Conservation (phyloP, 2,113 vertebrate genomes). For the Aptenodytes forsteri region DNA sequence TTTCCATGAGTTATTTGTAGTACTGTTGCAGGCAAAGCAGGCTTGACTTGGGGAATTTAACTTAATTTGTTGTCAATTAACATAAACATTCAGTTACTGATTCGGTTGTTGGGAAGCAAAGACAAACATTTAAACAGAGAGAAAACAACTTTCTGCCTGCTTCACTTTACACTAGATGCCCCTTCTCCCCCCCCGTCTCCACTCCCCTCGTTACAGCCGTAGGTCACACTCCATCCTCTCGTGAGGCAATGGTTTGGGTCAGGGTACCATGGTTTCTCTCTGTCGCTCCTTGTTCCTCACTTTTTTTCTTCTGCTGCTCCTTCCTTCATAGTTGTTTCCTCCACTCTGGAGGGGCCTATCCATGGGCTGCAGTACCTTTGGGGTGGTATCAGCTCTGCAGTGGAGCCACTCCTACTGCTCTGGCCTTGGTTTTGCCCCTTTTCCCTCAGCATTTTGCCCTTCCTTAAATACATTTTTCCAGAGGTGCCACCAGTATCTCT, state of each 20-base stretch:
- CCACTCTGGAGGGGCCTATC: neutral
- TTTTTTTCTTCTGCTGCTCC: neutral
- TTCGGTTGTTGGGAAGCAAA: neutral
- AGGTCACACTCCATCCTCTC: neutral
- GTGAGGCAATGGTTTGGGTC: neutral
- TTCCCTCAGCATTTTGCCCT: neutral
- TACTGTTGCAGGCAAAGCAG: neutral
- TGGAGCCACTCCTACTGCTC: neutral
- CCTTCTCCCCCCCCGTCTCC: neutral
- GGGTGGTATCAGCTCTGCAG: neutral
- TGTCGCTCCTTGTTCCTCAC: neutral
- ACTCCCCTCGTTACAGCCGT: rapidly evolving
- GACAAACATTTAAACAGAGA: neutral
- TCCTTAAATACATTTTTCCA: neutral
- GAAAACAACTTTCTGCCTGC: neutral
- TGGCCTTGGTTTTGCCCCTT: neutral
- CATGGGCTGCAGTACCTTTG: neutral
- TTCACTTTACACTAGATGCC: neutral
- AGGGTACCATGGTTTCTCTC: neutral
- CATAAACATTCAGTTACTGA: neutral
- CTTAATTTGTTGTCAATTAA: neutral
- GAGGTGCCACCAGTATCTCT: neutral
- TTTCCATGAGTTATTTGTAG: neutral
- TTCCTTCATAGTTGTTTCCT: neutral
- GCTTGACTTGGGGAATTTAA: neutral